Evolutionary conservation across 2,888 invertebrate species (phyloP).

Genomic region (Plutella xylostella): DNA sequence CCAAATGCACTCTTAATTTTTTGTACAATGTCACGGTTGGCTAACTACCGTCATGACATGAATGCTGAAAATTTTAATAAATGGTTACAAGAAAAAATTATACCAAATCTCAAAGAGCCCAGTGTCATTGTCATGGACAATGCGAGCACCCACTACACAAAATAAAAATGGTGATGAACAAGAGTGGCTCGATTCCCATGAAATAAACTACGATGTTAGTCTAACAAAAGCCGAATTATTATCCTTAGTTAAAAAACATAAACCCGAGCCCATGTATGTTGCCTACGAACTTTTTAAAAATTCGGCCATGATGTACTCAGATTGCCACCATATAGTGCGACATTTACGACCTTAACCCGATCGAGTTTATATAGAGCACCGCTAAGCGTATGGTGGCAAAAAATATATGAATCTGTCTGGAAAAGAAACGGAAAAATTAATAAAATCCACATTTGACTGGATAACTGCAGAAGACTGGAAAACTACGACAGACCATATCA

Average conservation of each 20-base stretch:
- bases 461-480: neutral
- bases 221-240: neutral
- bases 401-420: no score
- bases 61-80: neutral
- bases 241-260: neutral
- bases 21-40: neutral
- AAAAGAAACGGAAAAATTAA: neutral
- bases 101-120: neutral
- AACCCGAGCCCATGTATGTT: neutral
- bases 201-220: neutral
- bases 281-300: neutral
- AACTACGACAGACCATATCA: neutral
- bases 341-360: neutral
- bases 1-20: neutral
- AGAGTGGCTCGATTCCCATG: neutral
- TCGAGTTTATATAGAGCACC: neutral
- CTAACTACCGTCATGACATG: neutral
- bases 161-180: neutral
- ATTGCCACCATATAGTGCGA: neutral
- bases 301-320: neutral
- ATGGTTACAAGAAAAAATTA: neutral
- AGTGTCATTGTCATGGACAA: neutral
- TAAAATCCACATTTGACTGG: neutral
- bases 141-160: neutral
- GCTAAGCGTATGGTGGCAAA: neutral